Conservation (phyloP, 2,113 vertebrate genomes). For the Perccottus glenii region DNA sequence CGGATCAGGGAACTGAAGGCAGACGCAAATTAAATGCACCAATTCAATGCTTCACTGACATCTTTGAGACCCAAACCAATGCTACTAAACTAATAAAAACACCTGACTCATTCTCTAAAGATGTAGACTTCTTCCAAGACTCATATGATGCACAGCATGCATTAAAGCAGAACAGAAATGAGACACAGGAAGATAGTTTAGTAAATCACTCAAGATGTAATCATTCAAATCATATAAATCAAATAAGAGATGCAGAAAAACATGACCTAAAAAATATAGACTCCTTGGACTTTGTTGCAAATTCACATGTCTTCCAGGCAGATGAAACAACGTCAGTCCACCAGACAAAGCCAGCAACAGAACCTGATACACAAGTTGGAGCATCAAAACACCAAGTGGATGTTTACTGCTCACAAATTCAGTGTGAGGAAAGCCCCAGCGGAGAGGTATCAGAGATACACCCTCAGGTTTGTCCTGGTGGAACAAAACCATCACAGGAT, state of each 20-base stretch:
- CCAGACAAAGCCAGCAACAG: constrained; percentile 1
- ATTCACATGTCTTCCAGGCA: constrained; percentile 16
- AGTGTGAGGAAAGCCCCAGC: constrained; percentile 6
- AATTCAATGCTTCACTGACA: constrained; percentile 17
- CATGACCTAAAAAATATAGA: background rate
- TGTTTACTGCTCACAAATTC: constrained; percentile 4
- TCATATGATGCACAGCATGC: background rate
- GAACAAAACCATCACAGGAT: constrained; percentile 18
- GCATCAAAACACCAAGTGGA: background rate
- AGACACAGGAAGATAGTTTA: background rate
- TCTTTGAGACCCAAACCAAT: constrained; percentile 27
- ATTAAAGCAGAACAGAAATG: background rate
- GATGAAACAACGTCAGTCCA: constrained; percentile 2
- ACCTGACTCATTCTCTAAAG: constrained; percentile 3
- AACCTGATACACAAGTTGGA: background rate
- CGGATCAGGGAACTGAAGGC: constrained; percentile 7
- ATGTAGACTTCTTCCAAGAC: background rate
- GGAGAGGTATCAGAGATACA: constrained; percentile 13
- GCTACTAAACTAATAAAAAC: background rate
- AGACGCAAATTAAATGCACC: constrained; percentile 9
- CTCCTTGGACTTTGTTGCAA: background rate
- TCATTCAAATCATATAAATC: background rate
- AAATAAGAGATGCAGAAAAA: constrained; percentile 1
- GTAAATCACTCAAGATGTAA: too few species aligned
- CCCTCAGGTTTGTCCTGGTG: constrained; percentile 13